These are phyloP conservation scores for Rhagonycha fulva DNA, from an alignment of 2,888 invertebrate genomes.

Conservation along the genomic window DNA sequence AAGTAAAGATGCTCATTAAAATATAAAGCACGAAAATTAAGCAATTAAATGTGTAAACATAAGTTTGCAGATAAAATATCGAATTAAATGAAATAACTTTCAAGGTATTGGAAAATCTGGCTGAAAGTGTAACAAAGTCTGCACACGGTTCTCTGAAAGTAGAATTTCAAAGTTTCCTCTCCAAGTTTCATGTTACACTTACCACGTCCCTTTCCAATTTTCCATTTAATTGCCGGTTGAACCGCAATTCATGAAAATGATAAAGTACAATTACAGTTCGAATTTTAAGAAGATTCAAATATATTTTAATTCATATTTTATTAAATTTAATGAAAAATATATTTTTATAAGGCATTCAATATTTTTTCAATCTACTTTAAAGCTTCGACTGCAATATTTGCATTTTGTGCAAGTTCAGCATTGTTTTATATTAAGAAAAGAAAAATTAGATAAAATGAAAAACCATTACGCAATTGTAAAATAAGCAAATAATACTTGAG, in stretches of 20 bases:
- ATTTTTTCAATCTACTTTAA: not conserved
- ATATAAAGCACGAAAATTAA: no score
- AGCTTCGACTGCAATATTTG: not conserved
- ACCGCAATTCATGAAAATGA: not conserved
- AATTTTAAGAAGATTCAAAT: not conserved
- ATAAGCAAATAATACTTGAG: constrained; percentile 18
- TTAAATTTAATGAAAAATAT: not conserved
- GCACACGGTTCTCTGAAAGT: not conserved
- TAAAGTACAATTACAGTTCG: not conserved
- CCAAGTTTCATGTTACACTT: not conserved
- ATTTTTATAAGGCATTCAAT: not conserved
- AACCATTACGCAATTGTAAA: not conserved
- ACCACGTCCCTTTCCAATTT: not conserved
- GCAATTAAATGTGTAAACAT: not conserved
- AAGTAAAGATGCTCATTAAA: not conserved
- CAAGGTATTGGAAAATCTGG: not conserved
- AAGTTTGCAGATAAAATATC: not conserved
- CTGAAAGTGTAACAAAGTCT: not conserved
- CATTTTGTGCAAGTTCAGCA: not conserved
- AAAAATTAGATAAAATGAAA: not conserved
- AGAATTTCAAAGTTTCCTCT: not conserved
- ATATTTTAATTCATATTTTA: not conserved
- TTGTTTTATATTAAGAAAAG: constrained; percentile 7
- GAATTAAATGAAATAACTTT: not conserved
- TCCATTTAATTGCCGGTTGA: not conserved